A percentile compares a stretch with the other conserved stretches of the same genome.
Evolutionary conservation across 1,140 invertebrate genomes (phyloP).

Genomic region (Bilobella aurantiaca): DNA sequence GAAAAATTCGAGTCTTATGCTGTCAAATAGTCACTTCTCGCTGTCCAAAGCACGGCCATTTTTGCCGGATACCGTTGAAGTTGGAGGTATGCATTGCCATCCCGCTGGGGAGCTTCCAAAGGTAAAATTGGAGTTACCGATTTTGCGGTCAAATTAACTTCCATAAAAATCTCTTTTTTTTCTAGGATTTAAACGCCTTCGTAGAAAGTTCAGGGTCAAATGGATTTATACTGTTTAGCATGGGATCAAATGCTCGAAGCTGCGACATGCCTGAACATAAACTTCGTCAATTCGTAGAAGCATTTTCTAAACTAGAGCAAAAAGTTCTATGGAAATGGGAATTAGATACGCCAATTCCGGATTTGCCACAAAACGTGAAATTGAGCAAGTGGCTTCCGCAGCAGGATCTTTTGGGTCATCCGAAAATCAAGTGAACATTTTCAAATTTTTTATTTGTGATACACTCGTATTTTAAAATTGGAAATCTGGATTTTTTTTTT

Average conservation of each 20-base stretch:
- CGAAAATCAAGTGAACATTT: neutral
- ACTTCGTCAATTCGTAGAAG: constrained; percentile 11
- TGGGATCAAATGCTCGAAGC: constrained; percentile 45
- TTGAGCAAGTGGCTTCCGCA: constrained; percentile 58
- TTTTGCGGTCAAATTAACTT: neutral
- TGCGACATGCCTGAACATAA: constrained; percentile 14
- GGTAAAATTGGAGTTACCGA: constrained; percentile 36
- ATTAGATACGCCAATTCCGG: constrained; percentile 13
- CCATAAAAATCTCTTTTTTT: neutral
- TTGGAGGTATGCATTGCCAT: constrained; percentile 31
- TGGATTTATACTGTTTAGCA: constrained; percentile 59
- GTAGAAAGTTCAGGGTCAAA: constrained; percentile 37
- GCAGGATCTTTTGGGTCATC: constrained; percentile 40
- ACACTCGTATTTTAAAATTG: no score
- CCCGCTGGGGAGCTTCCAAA: constrained; percentile 37
- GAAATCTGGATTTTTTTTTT: no score
- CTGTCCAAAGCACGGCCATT: neutral
- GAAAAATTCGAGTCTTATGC: constrained; percentile 19
- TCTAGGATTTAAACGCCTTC: constrained; percentile 30
- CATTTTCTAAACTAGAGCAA: constrained; percentile 43
- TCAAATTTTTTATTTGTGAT: neutral
- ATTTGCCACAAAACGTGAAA: constrained; percentile 48
- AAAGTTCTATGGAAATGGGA: constrained; percentile 65
- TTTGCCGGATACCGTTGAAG: constrained; percentile 14
- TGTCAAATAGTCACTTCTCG: constrained; percentile 20